These are phyloP conservation scores for Gnathonemus echidnorhynchus DNA, from an alignment of 2,113 vertebrate species.

Conservation along the genomic window DNA sequence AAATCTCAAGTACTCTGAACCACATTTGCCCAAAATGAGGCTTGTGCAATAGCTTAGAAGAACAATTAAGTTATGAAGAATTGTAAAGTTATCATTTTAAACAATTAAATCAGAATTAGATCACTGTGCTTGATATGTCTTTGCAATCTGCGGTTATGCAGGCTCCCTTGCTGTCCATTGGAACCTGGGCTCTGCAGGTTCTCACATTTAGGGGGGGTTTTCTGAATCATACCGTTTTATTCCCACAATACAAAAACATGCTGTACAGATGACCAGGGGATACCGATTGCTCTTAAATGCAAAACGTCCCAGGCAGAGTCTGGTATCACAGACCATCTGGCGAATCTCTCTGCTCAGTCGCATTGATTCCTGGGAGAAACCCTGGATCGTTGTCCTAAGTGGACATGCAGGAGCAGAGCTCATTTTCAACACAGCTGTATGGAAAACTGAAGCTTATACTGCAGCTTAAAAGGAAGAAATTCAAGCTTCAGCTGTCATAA, in stretches of 20 bases:
- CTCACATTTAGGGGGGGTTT: neutral
- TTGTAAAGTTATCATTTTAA: neutral
- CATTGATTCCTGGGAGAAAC: neutral
- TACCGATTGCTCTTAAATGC: neutral
- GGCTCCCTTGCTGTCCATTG: neutral
- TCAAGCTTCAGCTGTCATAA: neutral
- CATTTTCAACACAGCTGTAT: neutral
- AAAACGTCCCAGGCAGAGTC: neutral
- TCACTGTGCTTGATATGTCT: neutral
- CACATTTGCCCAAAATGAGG: neutral
- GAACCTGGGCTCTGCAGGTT: neutral
- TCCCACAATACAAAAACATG: neutral
- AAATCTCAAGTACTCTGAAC: neutral
- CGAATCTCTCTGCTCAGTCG: neutral
- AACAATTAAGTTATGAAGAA: neutral
- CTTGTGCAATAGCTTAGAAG: neutral
- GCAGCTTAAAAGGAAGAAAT: neutral
- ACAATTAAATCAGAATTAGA: neutral
- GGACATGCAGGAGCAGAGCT: neutral
- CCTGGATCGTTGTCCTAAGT: neutral
- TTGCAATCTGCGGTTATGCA: neutral
- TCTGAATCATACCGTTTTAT: neutral
- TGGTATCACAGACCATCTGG: neutral
- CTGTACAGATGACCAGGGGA: neutral
- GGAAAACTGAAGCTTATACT: neutral